phyloP scores from a whole-genome alignment of 2,888 invertebrate species.

The Orchestes rusci region DNA sequence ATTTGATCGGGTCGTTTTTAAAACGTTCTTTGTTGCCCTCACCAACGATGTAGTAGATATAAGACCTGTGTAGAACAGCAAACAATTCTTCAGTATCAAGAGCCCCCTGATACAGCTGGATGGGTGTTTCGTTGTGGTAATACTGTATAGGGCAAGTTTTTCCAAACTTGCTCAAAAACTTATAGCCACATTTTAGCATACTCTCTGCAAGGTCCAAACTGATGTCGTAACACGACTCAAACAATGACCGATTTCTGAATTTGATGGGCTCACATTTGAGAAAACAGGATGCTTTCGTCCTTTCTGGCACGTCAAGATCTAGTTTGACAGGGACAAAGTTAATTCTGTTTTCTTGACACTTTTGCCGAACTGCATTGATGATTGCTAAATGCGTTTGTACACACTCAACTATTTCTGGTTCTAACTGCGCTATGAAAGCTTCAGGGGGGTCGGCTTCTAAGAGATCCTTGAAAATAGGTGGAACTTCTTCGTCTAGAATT shows the following conservation, averaged over 20 bases:
- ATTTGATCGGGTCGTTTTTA: slow-evolving; percentile 51
- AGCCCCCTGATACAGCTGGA: slow-evolving; percentile 47
- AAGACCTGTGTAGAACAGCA: slow-evolving; percentile 52
- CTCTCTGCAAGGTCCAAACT: slow-evolving; percentile 50
- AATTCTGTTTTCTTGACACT: slow-evolving; percentile 44
- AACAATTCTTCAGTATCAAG: slow-evolving; percentile 44
- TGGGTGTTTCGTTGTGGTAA: slow-evolving; percentile 44
- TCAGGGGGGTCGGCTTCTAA: slow-evolving; percentile 47
- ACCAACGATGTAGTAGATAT: slow-evolving; percentile 53
- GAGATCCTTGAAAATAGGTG: slow-evolving; percentile 39
- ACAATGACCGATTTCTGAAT: slow-evolving; percentile 46
- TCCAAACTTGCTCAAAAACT: slow-evolving; percentile 56
- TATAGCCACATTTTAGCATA: slow-evolving; percentile 52
- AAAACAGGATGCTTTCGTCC: slow-evolving; percentile 34
- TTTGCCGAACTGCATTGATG: slow-evolving; percentile 42
- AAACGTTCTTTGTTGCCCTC: slow-evolving; percentile 47
- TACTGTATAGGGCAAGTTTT: slow-evolving; percentile 59
- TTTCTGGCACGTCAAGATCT: slow-evolving; percentile 36
- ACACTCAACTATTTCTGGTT: slow-evolving; percentile 43
- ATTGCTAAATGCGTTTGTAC: slow-evolving; percentile 46
- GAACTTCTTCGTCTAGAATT: slow-evolving; percentile 38
- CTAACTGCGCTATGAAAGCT: slow-evolving; percentile 45
- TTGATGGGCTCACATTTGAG: slow-evolving; percentile 39
- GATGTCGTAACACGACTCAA: slow-evolving; percentile 53
- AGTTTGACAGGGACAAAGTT: slow-evolving; percentile 45